Evolutionary conservation across 64 coral and sea anemone genomes (phyloP).

Genomic region (Montipora cactus): DNA sequence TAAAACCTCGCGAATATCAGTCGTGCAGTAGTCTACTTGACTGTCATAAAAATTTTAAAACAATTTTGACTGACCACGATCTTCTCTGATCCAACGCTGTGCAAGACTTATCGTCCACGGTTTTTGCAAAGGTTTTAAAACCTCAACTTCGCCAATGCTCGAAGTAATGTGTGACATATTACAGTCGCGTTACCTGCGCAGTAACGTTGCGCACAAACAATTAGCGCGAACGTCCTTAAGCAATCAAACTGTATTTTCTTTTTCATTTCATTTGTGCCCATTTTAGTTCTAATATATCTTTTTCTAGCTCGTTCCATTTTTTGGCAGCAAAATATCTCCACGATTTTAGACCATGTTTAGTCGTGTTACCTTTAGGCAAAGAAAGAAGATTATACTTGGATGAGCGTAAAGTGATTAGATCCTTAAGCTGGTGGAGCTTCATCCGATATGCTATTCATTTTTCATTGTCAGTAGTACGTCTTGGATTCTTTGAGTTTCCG

Average conservation of each 20-base stretch:
- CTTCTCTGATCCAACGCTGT: too few relatives aligned
- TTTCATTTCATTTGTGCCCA: background rate
- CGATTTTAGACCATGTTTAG: conserved; percentile 57
- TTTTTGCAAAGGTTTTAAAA: too few relatives aligned
- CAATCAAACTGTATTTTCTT: background rate
- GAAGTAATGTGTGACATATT: too few relatives aligned
- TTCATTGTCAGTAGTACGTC: conserved; percentile 7
- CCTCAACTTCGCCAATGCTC: too few relatives aligned
- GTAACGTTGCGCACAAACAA: too few relatives aligned
- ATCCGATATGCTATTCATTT: conserved; percentile 7
- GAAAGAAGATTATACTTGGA: conserved; percentile 54
- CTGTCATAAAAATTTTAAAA: too few relatives aligned
- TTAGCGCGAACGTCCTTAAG: too few relatives aligned
- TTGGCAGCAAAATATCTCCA: conserved; percentile 57
- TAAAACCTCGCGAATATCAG: too few relatives aligned
- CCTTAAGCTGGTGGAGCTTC: background rate
- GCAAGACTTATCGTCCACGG: too few relatives aligned
- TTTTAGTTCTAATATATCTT: conserved; percentile 2
- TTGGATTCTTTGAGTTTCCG: conserved; percentile 32
- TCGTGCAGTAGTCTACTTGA: too few relatives aligned
- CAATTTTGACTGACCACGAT: too few relatives aligned
- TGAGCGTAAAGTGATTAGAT: conserved; percentile 39
- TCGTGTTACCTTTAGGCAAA: conserved; percentile 40
- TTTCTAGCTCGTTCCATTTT: conserved; percentile 34
- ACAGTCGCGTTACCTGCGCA: too few relatives aligned